These are phyloP conservation scores for Diachasmimorpha longicaudata DNA, from an alignment of 1,140 invertebrate species.

Conservation along the genomic window DNA sequence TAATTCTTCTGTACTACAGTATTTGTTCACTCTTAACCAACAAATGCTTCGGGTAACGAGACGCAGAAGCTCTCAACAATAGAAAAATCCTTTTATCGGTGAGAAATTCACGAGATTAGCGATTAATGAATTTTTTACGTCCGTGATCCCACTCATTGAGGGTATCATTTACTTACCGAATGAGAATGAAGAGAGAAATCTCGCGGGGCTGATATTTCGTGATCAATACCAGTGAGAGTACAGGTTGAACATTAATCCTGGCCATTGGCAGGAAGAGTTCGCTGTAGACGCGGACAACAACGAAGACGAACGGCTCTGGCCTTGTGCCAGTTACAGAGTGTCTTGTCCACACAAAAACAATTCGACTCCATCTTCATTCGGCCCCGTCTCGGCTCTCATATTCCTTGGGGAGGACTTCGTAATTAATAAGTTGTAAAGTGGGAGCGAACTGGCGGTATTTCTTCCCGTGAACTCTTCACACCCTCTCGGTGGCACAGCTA, in stretches of 20 bases:
- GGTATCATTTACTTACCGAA: neutral
- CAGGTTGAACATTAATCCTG: constrained; percentile 29
- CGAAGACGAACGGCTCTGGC: constrained; percentile 30
- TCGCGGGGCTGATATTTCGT: constrained; percentile 13
- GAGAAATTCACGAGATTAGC: too few species aligned
- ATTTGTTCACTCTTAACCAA: neutral
- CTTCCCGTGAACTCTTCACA: neutral
- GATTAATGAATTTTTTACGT: neutral
- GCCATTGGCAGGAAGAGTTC: constrained; percentile 27
- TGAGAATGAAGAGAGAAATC: neutral
- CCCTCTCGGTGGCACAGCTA: neutral
- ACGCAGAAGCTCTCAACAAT: neutral
- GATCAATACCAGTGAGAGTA: constrained; percentile 21
- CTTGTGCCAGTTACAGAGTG: constrained; percentile 23
- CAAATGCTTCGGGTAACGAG: neutral
- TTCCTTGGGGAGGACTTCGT: constrained; percentile 15
- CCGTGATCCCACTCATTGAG: neutral
- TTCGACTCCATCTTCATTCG: neutral
- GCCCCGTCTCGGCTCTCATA: neutral
- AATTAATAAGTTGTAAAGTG: constrained; percentile 29
- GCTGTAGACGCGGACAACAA: constrained; percentile 23
- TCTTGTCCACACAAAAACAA: neutral
- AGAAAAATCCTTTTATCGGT: too few species aligned
- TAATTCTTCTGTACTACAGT: neutral
- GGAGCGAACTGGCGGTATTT: neutral